Base-by-base conservation (phyloP, 2,113 vertebrate genomes). In the Embiotoca jacksoni region DNA sequence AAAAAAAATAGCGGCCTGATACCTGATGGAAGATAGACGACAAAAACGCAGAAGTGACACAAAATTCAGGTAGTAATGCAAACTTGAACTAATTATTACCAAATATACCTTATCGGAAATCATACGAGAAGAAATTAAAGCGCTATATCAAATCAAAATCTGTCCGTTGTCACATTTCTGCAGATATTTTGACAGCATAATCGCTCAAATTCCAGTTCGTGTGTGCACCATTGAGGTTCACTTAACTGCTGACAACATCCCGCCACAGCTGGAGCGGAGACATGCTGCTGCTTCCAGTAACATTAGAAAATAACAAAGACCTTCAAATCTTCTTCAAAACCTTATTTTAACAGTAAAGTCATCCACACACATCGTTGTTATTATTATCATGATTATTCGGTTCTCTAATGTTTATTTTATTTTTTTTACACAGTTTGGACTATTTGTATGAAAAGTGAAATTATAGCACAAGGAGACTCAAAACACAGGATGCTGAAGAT, bases 261-360 rank as follows among this genome's bases (percentile, higher is more conserved):
- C 23, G 23, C 23, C 23, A 23, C 23, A 68, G 78, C 77, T 67
- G 57, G 50, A 50, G 52, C 59, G 65, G 30, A 60, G 54, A 44
- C 52, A 52, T 23, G 47, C 37, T 46, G 59, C 35, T 52, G 44
- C 36, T 71, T 59, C 53, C 53, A 37, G 32, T 39, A 39, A n/a
- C 16, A 10, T 31, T 11, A 30, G 0, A 30, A 39, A 49, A 49
- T 15, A 6, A 15, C 5, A 16, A 15, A 7, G 41, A 16, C 0
- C 8, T 7, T 11, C 2, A 11, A 14, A 33, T 31, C 2, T 35
- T 8, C 23, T 23, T 23, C 23, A 23, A 23, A 2, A 1, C 0
- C 1, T 2, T 13, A 11, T 60, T 44, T 15, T 5, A 15, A 1
- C 23, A 23, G 23, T 41, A 41, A 44, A 55, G n/a, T 31, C 3